Evolutionary conservation across 37 sponge, comb jelly and placozoan species (phyloP), one percentile per base, ranked within the genome.

Genomic region (Halichondria panicea): DNA sequence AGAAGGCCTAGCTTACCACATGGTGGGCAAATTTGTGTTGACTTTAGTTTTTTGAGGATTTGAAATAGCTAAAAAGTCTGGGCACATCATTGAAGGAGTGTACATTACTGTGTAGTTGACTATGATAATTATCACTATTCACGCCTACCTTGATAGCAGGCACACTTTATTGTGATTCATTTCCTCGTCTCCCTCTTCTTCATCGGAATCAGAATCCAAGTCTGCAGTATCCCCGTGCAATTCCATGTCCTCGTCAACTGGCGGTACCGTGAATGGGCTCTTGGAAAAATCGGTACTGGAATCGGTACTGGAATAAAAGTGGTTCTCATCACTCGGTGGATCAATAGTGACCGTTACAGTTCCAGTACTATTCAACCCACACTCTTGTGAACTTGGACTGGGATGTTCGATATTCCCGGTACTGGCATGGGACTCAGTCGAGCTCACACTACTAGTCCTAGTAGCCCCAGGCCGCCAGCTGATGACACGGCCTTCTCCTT

Each of bases 281-380:
- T n/a, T n/a, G n/a, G n/a, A n/a, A n/a, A n/a, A n/a, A n/a, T n/a
- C n/a, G n/a, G n/a, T n/a, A n/a, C 38, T 34, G 46, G 38, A 70
- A 32, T 43, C 33, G 1, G 70, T 42, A 48, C 38, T 48, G 52
- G 33, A 52, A 12, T 55, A 46, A 19, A 31, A 31, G 21, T 55
- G 43, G 2, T 37, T 21, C 27, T 52, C 35, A 53, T 71, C 71
- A 1, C 41, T 55, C 25, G 73, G 73, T 12, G 63, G 63, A 52
- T 76, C 64, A 1, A 76, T 76, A 8, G 52, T 63, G 48, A 76
- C 76, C 46, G 76, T 76, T 52, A 76, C 64, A 7, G 65, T 63
- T 19, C 35, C 18, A 4, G 34, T 41, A 11, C 4, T 9, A 44
- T 69, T 3, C 35, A 54, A 48, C 34, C 64, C 19, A 37, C n/a